Evolutionary conservation across 2,888 invertebrate species (phyloP).

Genomic region (Dryobota labecula): DNA sequence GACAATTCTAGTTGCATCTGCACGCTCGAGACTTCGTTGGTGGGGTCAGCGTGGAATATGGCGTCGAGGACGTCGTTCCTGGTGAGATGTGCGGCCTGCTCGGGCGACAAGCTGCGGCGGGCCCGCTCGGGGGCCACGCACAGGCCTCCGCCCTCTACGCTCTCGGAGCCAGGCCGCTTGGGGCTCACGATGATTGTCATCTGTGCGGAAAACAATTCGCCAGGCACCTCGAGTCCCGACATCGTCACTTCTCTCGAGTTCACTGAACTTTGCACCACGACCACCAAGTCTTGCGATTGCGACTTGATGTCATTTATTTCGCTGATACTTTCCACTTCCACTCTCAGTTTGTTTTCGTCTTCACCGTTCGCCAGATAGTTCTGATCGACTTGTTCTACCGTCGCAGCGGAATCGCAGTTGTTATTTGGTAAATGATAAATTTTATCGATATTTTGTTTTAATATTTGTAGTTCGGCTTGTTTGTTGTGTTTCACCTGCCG

Average conservation of each 20-base stretch:
- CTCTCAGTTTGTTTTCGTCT: constrained; percentile 69
- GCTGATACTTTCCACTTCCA: constrained; percentile 75
- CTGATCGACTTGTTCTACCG: constrained; percentile 16
- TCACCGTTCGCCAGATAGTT: constrained; percentile 18
- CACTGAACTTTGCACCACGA: constrained; percentile 76
- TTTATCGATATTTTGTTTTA: constrained; percentile 75
- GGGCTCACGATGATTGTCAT: constrained; percentile 81
- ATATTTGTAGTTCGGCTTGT: constrained; percentile 72
- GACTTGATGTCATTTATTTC: constrained; percentile 65
- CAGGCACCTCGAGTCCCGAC: constrained; percentile 50
- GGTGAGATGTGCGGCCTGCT: constrained; percentile 66
- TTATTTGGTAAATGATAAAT: constrained; percentile 70
- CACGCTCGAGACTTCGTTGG: constrained; percentile 68
- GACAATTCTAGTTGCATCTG: constrained; percentile 70
- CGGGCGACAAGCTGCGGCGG: constrained; percentile 60
- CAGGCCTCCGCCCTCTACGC: not conserved
- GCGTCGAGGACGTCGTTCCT: constrained; percentile 75
- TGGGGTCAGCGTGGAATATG: constrained; percentile 70
- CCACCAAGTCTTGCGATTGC: constrained; percentile 68
- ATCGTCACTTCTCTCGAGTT: constrained; percentile 59
- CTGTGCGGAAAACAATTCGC: constrained; percentile 63
- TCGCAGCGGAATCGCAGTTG: constrained; percentile 9
- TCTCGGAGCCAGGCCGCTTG: constrained; percentile 54
- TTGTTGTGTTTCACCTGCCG: constrained; percentile 60
- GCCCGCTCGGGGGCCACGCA: not conserved